Conservation (phyloP, 2,113 vertebrate species). For the Chloropsis cyanopogon region DNA sequence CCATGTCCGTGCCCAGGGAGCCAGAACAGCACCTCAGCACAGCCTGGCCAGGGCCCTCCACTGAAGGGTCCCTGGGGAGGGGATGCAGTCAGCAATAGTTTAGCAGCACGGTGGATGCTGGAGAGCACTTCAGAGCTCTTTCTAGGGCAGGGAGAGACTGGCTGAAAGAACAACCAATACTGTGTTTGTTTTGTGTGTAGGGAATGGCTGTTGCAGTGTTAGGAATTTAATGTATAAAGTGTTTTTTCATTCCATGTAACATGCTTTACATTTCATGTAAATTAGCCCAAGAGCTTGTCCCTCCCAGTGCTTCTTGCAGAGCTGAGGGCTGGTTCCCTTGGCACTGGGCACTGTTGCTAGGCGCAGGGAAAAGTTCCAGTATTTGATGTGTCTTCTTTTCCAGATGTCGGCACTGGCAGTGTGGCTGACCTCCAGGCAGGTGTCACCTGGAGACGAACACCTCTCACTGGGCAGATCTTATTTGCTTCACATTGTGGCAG, state of each 20-base stretch:
- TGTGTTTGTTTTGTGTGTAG: conserved; percentile 54
- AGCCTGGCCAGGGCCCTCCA: not conserved
- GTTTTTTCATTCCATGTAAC: conserved; percentile 62
- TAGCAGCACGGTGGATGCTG: not conserved
- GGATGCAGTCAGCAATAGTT: not conserved
- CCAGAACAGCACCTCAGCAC: accelerated
- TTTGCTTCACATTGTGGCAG: not conserved
- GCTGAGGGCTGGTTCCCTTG: not conserved
- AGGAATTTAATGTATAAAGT: conserved; percentile 45
- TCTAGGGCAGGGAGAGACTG: not conserved
- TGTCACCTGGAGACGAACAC: not conserved
- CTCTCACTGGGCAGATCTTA: not conserved
- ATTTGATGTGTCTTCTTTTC: conserved; percentile 7
- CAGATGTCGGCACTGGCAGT: not conserved
- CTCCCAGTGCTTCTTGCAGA: not conserved
- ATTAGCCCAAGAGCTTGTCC: conserved; percentile 56
- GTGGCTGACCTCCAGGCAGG: not conserved
- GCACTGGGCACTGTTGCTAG: conserved; percentile 38
- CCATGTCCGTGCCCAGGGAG: accelerated
- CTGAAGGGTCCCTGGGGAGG: not conserved
- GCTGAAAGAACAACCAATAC: not conserved
- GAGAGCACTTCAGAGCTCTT: conserved; percentile 3
- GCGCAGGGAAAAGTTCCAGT: not conserved
- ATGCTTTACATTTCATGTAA: conserved; percentile 56
- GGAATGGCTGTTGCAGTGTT: conserved; percentile 57